Conservation (phyloP, 2,113 vertebrate species). For the Siphamia tubifer region DNA sequence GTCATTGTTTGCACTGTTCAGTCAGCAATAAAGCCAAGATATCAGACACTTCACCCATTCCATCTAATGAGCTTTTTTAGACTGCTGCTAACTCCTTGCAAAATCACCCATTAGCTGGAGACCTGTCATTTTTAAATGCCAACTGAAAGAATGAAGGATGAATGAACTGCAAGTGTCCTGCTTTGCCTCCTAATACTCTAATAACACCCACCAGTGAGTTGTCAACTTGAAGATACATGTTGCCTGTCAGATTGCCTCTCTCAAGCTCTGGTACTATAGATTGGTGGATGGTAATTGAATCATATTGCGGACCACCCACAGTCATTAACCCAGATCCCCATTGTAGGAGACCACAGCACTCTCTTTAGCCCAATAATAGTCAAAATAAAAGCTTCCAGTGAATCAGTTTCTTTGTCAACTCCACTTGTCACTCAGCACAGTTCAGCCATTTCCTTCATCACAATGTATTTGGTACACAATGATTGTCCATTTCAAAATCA, state of each 20-base stretch:
- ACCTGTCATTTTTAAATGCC: too few species aligned
- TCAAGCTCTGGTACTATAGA: neutral
- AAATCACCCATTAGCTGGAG: too few species aligned
- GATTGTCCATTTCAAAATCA: too few species aligned
- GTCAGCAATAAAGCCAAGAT: neutral
- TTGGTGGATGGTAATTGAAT: neutral
- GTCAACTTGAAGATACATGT: neutral
- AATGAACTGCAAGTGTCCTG: neutral
- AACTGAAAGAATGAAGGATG: too few species aligned
- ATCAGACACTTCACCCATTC: neutral
- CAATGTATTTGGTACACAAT: too few species aligned
- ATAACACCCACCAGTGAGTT: neutral
- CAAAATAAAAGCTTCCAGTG: neutral
- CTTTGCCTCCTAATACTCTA: neutral
- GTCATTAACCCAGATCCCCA: neutral
- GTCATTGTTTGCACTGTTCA: neutral
- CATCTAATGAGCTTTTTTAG: neutral
- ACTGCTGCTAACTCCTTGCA: neutral
- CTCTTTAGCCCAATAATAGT: neutral
- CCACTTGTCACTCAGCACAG: too few species aligned
- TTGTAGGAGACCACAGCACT: neutral
- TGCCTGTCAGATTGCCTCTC: neutral
- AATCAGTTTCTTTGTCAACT: too few species aligned
- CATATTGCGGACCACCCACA: too few species aligned
- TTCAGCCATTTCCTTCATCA: too few species aligned